These are phyloP conservation scores for Halcyon smyrnensis DNA, from an alignment of 2,797 vertebrate species.

Conservation along the genomic window DNA sequence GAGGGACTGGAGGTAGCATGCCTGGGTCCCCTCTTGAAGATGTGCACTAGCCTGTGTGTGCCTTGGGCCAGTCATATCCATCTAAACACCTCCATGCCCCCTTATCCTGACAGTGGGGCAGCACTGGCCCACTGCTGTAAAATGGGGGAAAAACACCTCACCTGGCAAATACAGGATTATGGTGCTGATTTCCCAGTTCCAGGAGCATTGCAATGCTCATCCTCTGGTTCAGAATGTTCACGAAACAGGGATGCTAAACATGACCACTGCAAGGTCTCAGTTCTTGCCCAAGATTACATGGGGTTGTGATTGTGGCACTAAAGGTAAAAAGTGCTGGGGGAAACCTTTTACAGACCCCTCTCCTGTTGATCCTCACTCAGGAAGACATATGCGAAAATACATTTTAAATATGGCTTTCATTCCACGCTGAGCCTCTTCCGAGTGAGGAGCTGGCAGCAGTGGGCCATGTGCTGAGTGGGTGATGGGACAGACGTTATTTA, in stretches of 20 bases:
- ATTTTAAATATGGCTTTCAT: conserved; percentile 52
- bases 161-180: not conserved
- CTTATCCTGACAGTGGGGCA: not conserved
- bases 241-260: not conserved
- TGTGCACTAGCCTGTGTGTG: rapidly evolving
- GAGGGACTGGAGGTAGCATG: not conserved
- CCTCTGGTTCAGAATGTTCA: not conserved
- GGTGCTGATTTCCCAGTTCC: not conserved
- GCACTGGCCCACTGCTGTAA: not conserved
- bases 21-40: not conserved
- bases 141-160: not conserved
- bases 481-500: conserved; percentile 52
- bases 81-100: not conserved
- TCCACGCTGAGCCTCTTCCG: not conserved
- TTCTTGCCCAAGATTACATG: not conserved
- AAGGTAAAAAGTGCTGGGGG: not conserved
- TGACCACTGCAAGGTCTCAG: rapidly evolving
- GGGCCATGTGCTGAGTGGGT: conserved; percentile 48
- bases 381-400: not conserved
- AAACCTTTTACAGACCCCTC: conserved; percentile 26
- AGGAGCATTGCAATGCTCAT: not conserved
- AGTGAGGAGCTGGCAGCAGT: conserved; percentile 33
- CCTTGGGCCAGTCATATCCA: rapidly evolving
- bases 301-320: not conserved
- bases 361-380: not conserved